Conservation (phyloP, 2,888 invertebrate species). For the Ernsta delagoae region DNA sequence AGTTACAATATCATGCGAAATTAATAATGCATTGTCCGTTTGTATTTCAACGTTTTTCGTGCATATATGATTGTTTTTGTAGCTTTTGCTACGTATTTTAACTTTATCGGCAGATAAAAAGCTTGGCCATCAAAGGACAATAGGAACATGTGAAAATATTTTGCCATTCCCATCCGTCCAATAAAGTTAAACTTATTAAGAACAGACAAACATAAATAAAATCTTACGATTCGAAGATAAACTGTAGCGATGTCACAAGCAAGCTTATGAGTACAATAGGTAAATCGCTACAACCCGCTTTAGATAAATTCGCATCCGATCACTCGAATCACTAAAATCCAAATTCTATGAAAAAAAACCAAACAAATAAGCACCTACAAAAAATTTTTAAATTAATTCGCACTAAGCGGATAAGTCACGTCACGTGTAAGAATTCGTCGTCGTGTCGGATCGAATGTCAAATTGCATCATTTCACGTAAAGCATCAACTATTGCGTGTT, state of each 20-base stretch:
- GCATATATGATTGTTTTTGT: background rate
- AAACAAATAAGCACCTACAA: background rate
- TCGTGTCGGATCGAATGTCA: background rate
- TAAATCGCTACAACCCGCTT: background rate
- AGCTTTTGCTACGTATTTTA: no score
- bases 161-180: no score
- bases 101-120: no score
- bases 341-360: background rate
- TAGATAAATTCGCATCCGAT: background rate
- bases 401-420: background rate
- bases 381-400: background rate
- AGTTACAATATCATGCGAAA: slow-evolving; percentile 22
- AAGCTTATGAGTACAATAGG: background rate
- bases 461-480: slow-evolving; percentile 37
- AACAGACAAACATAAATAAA: background rate
- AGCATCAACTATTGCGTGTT: slow-evolving; percentile 42
- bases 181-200: no score
- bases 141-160: no score
- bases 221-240: background rate
- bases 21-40: slow-evolving; percentile 34
- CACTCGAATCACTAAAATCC: no score
- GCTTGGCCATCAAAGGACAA: no score
- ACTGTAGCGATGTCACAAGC: background rate
- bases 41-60: slow-evolving; percentile 7
- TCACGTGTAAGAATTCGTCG: background rate